Conservation (phyloP, 1,140 invertebrate genomes). For the Rhynchophorus ferrugineus region DNA sequence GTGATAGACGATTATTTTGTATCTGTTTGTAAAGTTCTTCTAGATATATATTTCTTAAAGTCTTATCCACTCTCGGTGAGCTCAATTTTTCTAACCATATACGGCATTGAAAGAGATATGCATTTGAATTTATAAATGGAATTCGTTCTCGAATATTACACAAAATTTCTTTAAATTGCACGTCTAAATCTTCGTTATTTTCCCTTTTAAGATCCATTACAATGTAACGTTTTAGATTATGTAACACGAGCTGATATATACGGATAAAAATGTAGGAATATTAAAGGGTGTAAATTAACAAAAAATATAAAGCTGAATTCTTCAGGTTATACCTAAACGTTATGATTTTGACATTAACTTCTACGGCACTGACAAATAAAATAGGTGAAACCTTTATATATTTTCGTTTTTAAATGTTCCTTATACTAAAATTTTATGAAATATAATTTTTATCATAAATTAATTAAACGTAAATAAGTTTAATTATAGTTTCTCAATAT, state of each 20-base stretch:
- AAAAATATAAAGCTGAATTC: constrained; percentile 7
- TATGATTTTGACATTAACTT: constrained; percentile 10
- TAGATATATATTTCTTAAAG: constrained; percentile 40
- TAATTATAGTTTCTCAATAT: too few species aligned
- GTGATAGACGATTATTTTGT: constrained; percentile 30
- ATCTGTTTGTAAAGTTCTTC: constrained; percentile 38
- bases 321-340: constrained; percentile 7
- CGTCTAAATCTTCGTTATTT: constrained; percentile 32
- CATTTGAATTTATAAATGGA: constrained; percentile 28
- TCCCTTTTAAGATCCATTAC: background rate
- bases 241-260: too few species aligned
- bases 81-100: constrained; percentile 42
- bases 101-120: constrained; percentile 34
- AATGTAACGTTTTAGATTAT: too few species aligned
- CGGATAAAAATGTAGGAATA: too few species aligned
- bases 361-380: too few species aligned
- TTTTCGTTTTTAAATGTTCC: too few species aligned
- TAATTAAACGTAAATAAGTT: too few species aligned
- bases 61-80: constrained; percentile 29
- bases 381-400: too few species aligned
- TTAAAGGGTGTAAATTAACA: constrained; percentile 10
- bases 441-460: too few species aligned
- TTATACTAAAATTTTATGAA: too few species aligned
- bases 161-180: constrained; percentile 39
- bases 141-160: constrained; percentile 34